Evolutionary conservation across 2,797 vertebrate species (phyloP).

Genomic region (Mus caroli): DNA sequence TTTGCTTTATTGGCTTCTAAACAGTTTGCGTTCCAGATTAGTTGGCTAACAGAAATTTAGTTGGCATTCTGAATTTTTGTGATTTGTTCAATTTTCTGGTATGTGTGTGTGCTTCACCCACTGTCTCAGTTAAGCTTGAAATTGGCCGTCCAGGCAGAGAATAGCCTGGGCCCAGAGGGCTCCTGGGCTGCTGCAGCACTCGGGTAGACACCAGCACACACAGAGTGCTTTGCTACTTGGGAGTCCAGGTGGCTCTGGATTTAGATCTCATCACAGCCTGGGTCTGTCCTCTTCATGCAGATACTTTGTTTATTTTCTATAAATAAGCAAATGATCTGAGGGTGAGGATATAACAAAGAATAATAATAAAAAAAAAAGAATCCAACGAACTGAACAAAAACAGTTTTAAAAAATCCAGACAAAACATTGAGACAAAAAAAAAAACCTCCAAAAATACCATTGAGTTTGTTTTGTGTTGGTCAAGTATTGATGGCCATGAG

Average conservation of each 20-base stretch:
- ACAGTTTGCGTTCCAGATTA: neutral
- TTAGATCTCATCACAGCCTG: neutral
- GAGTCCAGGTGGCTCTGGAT: neutral
- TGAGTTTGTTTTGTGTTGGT: neutral
- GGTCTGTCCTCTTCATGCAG: neutral
- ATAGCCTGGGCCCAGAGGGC: neutral
- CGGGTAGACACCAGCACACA: accelerated
- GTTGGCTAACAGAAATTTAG: neutral
- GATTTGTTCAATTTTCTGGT: neutral
- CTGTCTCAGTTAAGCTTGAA: neutral
- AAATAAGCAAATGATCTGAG: neutral
- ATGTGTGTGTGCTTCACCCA: neutral
- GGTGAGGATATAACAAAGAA: neutral
- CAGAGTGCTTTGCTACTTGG: accelerated
- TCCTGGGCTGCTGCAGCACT: accelerated
- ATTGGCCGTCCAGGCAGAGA: neutral
- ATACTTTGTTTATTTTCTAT: neutral
- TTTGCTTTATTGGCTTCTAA: neutral
- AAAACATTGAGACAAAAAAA: neutral
- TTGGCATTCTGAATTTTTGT: neutral
- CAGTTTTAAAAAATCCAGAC: neutral
- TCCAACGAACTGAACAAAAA: neutral
- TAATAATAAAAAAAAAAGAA: neutral
- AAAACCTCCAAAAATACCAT: neutral
- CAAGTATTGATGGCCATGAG: neutral